A percentile compares a stretch with the other conserved stretches of the same genome.
phyloP scores from a whole-genome alignment of 1,140 invertebrate species.

The Hylaeus volcanicus region DNA sequence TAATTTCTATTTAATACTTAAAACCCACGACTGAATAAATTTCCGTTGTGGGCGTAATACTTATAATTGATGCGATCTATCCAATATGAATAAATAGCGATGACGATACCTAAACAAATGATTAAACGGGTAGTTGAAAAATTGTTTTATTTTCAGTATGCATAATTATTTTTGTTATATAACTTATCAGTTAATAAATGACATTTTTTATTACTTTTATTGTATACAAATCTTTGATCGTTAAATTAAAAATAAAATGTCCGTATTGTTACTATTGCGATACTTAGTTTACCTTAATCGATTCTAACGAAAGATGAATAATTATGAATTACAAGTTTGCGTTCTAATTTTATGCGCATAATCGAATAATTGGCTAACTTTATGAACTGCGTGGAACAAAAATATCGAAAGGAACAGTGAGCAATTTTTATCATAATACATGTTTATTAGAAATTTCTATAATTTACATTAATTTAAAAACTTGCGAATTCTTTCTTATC shows the following conservation, averaged over 20 bases:
- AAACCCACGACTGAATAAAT: neutral
- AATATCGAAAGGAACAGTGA: neutral
- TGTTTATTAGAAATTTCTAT: conserved; percentile 28
- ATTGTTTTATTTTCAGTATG: neutral
- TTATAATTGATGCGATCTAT: neutral
- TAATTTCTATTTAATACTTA: neutral
- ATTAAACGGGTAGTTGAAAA: neutral
- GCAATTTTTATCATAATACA: neutral
- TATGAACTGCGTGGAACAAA: neutral
- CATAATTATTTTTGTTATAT: neutral
- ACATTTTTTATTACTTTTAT: no score
- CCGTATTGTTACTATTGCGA: neutral
- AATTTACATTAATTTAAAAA: conserved; percentile 24
- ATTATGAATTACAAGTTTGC: neutral
- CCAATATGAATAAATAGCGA: neutral
- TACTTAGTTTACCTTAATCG: neutral
- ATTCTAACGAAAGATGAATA: neutral
- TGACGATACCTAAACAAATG: neutral
- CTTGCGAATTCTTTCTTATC: neutral
- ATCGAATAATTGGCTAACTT: neutral
- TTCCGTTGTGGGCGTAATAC: neutral
- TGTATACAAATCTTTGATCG: neutral
- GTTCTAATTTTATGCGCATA: neutral
- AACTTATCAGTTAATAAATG: neutral
- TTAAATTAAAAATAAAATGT: neutral